Conservation (phyloP, 2,113 vertebrate species). For the Pluvialis apricaria region DNA sequence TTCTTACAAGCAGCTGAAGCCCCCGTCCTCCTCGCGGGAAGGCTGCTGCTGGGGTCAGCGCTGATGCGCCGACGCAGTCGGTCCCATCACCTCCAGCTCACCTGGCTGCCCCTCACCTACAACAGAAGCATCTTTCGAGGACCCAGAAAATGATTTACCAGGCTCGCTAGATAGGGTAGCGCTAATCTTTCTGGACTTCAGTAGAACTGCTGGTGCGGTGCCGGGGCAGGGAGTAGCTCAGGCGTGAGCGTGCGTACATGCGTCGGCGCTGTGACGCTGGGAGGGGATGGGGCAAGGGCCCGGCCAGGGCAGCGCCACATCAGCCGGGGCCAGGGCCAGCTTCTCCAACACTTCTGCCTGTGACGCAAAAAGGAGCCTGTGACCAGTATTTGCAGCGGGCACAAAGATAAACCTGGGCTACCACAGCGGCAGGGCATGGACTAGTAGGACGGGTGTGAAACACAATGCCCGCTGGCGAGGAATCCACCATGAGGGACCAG, state of each 20-base stretch:
- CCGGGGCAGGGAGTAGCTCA: neutral
- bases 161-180: accelerated
- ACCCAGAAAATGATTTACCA: neutral
- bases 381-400: neutral
- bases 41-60: neutral
- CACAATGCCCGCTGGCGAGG: neutral
- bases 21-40: accelerated
- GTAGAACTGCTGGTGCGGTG: neutral
- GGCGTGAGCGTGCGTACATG: accelerated
- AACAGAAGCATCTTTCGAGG: neutral
- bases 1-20: neutral
- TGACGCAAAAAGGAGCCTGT: neutral
- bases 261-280: accelerated
- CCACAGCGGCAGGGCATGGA: neutral
- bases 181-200: neutral
- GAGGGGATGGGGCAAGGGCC: neutral
- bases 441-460: neutral
- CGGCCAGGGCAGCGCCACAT: neutral
- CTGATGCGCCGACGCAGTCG: too few species aligned
- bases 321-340: accelerated
- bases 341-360: neutral
- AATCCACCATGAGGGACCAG: neutral
- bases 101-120: neutral
- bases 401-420: neutral
- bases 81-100: neutral